phyloP scores from a whole-genome alignment of 2,113 vertebrate genomes.

The Apteryx mantelli region DNA sequence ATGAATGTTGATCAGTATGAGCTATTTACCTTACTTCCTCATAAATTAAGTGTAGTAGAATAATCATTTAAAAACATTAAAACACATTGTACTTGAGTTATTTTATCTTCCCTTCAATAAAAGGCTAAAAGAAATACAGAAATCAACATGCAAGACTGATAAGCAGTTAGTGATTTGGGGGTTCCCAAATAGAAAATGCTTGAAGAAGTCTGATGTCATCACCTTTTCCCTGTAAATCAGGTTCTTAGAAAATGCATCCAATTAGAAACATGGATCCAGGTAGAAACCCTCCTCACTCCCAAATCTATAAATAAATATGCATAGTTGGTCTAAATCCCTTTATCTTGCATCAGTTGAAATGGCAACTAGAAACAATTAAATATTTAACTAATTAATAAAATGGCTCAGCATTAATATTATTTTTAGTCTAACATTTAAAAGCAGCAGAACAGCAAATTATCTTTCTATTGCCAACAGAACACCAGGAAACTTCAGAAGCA shows the following conservation, averaged over 20 bases:
- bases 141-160: neutral
- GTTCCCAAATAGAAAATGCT: neutral
- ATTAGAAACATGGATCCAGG: neutral
- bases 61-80: neutral
- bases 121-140: neutral
- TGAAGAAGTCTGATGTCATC: neutral
- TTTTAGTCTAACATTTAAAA: neutral
- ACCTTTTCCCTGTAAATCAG: neutral
- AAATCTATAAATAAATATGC: neutral
- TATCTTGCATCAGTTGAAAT: neutral
- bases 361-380: neutral
- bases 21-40: neutral
- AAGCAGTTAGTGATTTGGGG: neutral
- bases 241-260: neutral
- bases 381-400: neutral
- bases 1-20: neutral
- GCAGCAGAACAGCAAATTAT: neutral
- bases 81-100: neutral
- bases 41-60: neutral
- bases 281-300: neutral
- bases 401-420: neutral
- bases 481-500: neutral
- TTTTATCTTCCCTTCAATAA: neutral
- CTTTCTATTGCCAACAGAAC: conserved; percentile 6
- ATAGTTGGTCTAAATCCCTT: neutral